These are phyloP conservation scores for Helleia helle DNA, from an alignment of 2,888 invertebrate species.

Conservation along the genomic window DNA sequence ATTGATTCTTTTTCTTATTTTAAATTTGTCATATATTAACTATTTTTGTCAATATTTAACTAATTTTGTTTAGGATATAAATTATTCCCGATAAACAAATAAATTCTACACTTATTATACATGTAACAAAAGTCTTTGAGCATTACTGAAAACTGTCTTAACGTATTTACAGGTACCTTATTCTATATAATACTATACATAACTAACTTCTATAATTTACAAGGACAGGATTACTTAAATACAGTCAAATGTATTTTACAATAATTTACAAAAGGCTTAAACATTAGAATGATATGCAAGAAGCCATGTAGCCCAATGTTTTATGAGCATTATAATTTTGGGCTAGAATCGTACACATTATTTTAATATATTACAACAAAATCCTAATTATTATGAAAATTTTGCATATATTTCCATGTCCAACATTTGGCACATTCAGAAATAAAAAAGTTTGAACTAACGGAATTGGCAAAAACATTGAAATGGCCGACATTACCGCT, in stretches of 20 bases:
- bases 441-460: background rate
- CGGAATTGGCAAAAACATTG: background rate
- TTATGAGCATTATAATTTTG: background rate
- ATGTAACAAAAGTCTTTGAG: constrained; percentile 29
- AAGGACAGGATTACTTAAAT: constrained; percentile 45
- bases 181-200: constrained; percentile 53
- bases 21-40: background rate
- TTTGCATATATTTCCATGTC: background rate
- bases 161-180: constrained; percentile 53
- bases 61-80: background rate
- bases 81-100: background rate
- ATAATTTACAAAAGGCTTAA: constrained; percentile 68
- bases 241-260: constrained; percentile 62
- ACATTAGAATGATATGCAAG: constrained; percentile 66
- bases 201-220: constrained; percentile 45
- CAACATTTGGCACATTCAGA: background rate
- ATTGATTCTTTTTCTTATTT: background rate
- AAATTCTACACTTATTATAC: constrained; percentile 19
- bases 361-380: constrained; percentile 8
- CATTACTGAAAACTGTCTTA: constrained; percentile 30
- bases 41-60: too few relatives aligned
- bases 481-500: background rate
- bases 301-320: constrained; percentile 45
- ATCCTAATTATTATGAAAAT: background rate
- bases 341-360: constrained; percentile 3